phyloP scores from a whole-genome alignment of 2,113 vertebrate species.

The Antechinus flavipes region DNA sequence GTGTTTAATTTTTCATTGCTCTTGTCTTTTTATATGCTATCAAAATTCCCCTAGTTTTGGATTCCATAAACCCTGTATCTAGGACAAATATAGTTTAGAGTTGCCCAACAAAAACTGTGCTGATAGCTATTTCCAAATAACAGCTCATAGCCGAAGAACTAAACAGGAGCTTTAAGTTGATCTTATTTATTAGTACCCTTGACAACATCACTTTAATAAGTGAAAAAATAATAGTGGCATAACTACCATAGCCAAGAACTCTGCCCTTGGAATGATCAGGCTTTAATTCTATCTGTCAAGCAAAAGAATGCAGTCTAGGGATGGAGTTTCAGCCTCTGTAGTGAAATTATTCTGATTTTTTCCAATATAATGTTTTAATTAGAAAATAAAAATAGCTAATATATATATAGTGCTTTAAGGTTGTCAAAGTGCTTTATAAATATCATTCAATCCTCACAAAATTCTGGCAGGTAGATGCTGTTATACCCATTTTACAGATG shows the following conservation, averaged over 20 bases:
- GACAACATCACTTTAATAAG: background rate
- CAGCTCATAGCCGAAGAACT: constrained; percentile 9
- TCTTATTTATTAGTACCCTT: background rate
- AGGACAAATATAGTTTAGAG: constrained; percentile 54
- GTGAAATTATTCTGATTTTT: constrained; percentile 63
- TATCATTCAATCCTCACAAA: background rate
- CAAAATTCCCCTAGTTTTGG: constrained; percentile 19
- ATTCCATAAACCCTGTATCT: constrained; percentile 12
- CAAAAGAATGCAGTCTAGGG: background rate
- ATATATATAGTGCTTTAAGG: background rate
- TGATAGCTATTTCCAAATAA: constrained; percentile 39
- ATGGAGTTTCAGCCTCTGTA: constrained; percentile 49
- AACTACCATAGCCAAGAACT: background rate
- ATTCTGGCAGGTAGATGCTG: background rate
- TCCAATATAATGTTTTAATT: constrained; percentile 66
- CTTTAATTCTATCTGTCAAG: constrained; percentile 29
- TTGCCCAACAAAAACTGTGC: constrained; percentile 26
- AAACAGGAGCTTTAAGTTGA: background rate
- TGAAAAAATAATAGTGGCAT: background rate
- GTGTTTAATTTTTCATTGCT: constrained; percentile 11
- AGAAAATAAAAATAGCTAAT: constrained; percentile 20
- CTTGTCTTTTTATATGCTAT: background rate
- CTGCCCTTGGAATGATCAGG: background rate
- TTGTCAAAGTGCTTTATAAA: background rate
- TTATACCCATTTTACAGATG: background rate